Conservation (phyloP, 2,888 invertebrate species). For the Ectemnius cavifrons region DNA sequence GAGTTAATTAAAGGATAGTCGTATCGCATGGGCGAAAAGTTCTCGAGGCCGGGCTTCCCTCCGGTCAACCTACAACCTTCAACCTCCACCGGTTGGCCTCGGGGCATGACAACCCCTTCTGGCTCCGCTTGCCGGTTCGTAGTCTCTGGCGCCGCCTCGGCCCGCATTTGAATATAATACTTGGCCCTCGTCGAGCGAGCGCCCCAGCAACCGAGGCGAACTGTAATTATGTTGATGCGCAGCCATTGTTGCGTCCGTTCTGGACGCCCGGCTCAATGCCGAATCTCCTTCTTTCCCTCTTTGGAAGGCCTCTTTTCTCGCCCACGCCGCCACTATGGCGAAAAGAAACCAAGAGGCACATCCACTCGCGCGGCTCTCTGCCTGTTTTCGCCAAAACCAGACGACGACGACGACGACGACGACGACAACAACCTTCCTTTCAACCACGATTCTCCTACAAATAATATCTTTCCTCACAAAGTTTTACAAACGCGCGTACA, state of each 20-base stretch:
- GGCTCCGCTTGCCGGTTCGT: constrained; percentile 48
- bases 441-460: neutral
- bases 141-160: constrained; percentile 63
- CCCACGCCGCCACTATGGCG: constrained; percentile 60
- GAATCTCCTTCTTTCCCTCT: constrained; percentile 65
- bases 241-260: constrained; percentile 71
- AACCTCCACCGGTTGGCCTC: constrained; percentile 53
- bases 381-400: constrained; percentile 27
- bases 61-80: constrained; percentile 62
- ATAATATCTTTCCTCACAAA: neutral
- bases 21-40: constrained; percentile 52
- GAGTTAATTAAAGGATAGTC: neutral
- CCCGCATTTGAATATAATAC: constrained; percentile 77
- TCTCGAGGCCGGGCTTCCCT: constrained; percentile 42
- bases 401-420: constrained; percentile 31
- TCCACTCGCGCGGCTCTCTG: constrained; percentile 42
- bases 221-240: constrained; percentile 78
- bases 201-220: constrained; percentile 68
- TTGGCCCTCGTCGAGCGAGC: constrained; percentile 60
- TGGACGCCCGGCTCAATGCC: constrained; percentile 64
- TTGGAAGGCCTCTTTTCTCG: constrained; percentile 57
- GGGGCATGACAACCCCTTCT: constrained; percentile 52
- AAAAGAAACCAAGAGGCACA: constrained; percentile 53
- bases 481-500: neutral
- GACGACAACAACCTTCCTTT: constrained; percentile 17